Evolutionary conservation across 1,140 invertebrate species (phyloP), one percentile per base, ranked within the genome.

Genomic region (Saccostrea glomerata): DNA sequence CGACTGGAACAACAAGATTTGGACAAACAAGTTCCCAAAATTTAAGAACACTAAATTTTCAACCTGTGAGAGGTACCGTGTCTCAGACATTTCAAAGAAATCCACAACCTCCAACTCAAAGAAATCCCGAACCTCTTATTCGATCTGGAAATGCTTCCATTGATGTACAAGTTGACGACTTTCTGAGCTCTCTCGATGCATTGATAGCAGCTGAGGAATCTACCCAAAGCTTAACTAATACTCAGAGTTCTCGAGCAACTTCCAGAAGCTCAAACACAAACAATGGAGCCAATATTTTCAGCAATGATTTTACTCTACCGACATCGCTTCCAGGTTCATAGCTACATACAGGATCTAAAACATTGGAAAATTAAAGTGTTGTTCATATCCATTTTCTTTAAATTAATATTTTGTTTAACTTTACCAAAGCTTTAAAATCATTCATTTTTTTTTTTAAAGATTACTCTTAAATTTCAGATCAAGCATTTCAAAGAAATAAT

Each of bases 241-340:
- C 70, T 17, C 70, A 36, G 70, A 77, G 36, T 77, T 30, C 13
- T 77, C 70, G 4, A 77, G 11, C 0, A 77, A 15, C 9, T 11
- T 77, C 70, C 23, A 36, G 30, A 25, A 77, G 11, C 70, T 36
- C 70, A 30, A 25, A 36, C 9, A 30, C 70, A 15, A 36, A 15
- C 30, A 30, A 17, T 30, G 4, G 6, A 36, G 11, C 12, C 70
- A 36, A 36, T 25, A 77, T 15, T 30, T 15, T 15, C 23, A 25
- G 12, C 25, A 77, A 77, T 77, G 70, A 36, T 36, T 77, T 77
- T 30, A 77, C 70, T 2, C 25, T 77, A 17, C 70, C 70, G 12
- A 77, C 70, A 9, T 77, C 70, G 36, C 30, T 77, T 15, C 70
- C 70, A 77, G 70, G 70, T 77, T 36, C 30, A 77, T 77, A 30